Evolutionary conservation across 23 tunicate species (phyloP).

Genomic region (Botrylloides violaceus): DNA sequence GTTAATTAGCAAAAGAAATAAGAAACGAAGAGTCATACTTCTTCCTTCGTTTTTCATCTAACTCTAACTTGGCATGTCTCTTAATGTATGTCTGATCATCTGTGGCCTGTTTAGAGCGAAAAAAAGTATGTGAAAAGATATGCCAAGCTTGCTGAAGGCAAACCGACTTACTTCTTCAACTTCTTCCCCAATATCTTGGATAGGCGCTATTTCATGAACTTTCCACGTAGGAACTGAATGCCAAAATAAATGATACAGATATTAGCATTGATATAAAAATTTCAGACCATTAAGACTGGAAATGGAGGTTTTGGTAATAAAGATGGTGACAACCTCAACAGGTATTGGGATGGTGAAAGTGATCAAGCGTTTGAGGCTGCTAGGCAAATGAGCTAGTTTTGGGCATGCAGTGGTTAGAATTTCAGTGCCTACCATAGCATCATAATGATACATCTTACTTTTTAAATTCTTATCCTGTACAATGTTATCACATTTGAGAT

Average conservation of each 20-base stretch:
- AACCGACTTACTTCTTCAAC: not conserved
- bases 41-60: slow-evolving; percentile 59
- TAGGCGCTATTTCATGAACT: slow-evolving; percentile 3
- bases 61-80: slow-evolving; percentile 51
- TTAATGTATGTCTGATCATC: slow-evolving; percentile 46
- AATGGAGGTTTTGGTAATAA: too few species aligned
- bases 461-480: not conserved
- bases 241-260: not conserved
- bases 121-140: too few species aligned
- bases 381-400: too few species aligned
- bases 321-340: too few species aligned
- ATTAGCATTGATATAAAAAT: not conserved
- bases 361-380: too few species aligned
- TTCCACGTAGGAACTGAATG: slow-evolving; percentile 28
- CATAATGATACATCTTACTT: too few species aligned
- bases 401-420: too few species aligned
- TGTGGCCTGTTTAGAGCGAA: slow-evolving; percentile 7
- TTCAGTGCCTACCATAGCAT: too few species aligned
- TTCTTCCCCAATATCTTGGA: not conserved
- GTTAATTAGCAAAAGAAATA: not conserved
- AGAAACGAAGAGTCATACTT: slow-evolving; percentile 1
- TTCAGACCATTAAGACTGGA: not conserved
- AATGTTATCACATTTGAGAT: slow-evolving; percentile 15
- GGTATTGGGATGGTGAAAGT: too few species aligned
- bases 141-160: not conserved